A percentile compares a stretch with the other conserved stretches of the same genome.
Evolutionary conservation across 2,113 vertebrate genomes (phyloP).

Genomic region (Brevimyrus niger): DNA sequence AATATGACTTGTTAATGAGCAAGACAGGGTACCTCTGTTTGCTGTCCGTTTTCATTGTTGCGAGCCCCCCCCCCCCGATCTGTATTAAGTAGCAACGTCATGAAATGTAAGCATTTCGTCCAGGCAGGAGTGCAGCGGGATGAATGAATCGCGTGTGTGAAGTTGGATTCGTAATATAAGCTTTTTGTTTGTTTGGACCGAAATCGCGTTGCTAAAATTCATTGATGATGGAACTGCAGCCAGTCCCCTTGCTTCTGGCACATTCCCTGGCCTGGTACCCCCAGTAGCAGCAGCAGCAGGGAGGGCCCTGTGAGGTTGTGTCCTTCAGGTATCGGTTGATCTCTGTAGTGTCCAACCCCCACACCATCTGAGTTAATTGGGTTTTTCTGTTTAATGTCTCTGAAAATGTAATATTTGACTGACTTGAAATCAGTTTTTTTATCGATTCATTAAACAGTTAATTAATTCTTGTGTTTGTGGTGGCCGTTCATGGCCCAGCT

Average conservation of each 20-base stretch:
- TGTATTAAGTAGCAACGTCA: constrained; percentile 55
- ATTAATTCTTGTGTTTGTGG: not conserved
- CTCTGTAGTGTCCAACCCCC: not conserved
- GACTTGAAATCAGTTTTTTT: not conserved
- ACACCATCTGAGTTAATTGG: not conserved
- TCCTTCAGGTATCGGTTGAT: not conserved
- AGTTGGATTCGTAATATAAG: constrained; percentile 52
- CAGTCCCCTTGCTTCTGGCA: not conserved
- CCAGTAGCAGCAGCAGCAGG: constrained; percentile 32
- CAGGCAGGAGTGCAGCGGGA: constrained; percentile 50
- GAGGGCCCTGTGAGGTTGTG: not conserved
- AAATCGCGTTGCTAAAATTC: constrained; percentile 55
- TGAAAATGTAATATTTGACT: not conserved
- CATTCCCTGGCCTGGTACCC: not conserved
- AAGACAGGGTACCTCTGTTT: constrained; percentile 45
- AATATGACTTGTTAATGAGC: constrained; percentile 59
- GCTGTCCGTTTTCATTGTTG: constrained; percentile 44
- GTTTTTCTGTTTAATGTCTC: not conserved
- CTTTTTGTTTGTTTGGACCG: constrained; percentile 59
- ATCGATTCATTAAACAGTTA: not conserved
- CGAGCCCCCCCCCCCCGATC: constrained; percentile 29
- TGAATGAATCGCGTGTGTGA: constrained; percentile 43
- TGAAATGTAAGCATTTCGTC: constrained; percentile 57
- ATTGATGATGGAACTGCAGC: constrained; percentile 1
- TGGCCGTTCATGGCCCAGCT: not conserved